Conservation (phyloP, 2,797 vertebrate species). For the Gobionotothen gibberifrons region DNA sequence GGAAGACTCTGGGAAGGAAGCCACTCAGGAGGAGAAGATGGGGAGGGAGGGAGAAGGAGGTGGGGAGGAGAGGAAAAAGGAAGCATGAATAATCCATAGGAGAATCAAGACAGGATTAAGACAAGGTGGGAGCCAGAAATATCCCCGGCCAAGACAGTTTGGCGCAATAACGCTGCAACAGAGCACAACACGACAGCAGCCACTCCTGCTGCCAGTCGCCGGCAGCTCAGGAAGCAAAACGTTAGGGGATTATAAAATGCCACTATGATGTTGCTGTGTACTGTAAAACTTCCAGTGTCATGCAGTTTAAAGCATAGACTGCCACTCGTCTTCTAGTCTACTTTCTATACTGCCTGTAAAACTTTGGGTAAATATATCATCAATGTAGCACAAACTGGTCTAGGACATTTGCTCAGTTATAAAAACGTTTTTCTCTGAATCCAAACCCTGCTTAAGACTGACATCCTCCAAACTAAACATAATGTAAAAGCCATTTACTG, state of each 20-base stretch:
- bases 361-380: background rate
- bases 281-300: slow-evolving; percentile 41
- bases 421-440: slow-evolving; percentile 5
- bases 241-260: slow-evolving; percentile 55
- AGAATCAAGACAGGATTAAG: slow-evolving; percentile 77
- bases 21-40: slow-evolving; percentile 8
- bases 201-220: slow-evolving; percentile 67
- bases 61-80: slow-evolving; percentile 31
- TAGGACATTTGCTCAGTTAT: background rate
- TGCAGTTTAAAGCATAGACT: background rate
- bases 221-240: slow-evolving; percentile 64
- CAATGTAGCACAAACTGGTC: background rate
- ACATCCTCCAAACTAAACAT: background rate
- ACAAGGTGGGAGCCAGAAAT: slow-evolving; percentile 77
- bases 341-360: background rate
- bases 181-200: slow-evolving; percentile 67
- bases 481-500: background rate
- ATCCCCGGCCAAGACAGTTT: slow-evolving; percentile 66
- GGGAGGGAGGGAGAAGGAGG: slow-evolving; percentile 31
- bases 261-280: slow-evolving; percentile 35
- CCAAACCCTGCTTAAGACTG: background rate
- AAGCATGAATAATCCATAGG: slow-evolving; percentile 73
- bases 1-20: slow-evolving; percentile 31
- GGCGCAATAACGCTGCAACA: slow-evolving; percentile 62
- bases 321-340: background rate